Base-by-base conservation (phyloP, 2,797 vertebrate species). In the Acomys russatus region DNA sequence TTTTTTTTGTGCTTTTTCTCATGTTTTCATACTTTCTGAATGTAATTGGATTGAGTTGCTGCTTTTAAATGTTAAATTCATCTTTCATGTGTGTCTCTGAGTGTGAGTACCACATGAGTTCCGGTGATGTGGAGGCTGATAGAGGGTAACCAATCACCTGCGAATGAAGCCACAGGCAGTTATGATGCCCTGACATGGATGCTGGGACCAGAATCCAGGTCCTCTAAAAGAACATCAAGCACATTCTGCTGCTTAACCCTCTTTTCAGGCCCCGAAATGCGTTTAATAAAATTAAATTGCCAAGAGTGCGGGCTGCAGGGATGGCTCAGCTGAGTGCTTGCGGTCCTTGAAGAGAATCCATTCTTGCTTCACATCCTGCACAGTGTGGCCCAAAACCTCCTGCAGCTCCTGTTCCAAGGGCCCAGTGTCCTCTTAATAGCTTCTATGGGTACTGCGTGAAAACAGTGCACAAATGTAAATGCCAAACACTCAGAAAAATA, bases 191-290 rank as follows among this genome's bases (percentile, higher is more conserved):
- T 9, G 64, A 23, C 44, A 15, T 51, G 12, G 30, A 22, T 51
- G 5, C 28, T 68, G 83, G 28, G 10, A 68, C 51, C 44, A 8
- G 30, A 51, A n/a, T 23, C 3, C 44, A 54, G 18, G 20, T 68
- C 18, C 6, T 0, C 3, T n/a, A 11, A 2, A 68, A 54, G 30
- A 8, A 1, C 28, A 68, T 0, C 30, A 85, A 14, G 30, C 3
- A 54, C 15, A 54, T 28, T 18, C n/a, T 22, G 6, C 30, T 54
- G 30, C 6, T n/a, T 20, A 51, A 7, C 44, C 44, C 30, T 6
- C 38, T 33, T 54, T 23, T 51, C 10, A 51, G 18, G 3, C 51
- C 12, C 44, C n/a, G 18, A 33, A 85, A 22, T 85, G 64, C 6
- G 11, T 85, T 85, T n/a, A 54, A 23, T 68, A 54, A 23, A 70